phyloP scores from a whole-genome alignment of 2,888 invertebrate genomes.

The Platycheirus albimanus region DNA sequence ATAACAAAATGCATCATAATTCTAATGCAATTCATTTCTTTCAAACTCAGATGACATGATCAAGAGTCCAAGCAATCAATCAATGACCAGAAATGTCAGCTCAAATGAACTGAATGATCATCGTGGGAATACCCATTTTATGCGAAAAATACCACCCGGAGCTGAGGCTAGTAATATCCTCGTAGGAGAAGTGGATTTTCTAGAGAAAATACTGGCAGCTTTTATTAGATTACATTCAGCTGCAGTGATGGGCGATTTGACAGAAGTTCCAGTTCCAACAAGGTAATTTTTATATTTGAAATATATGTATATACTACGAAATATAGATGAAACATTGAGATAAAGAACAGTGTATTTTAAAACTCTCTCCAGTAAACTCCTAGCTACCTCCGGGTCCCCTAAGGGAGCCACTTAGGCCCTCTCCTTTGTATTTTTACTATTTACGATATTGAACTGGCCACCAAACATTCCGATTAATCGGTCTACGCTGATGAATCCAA shows the following conservation, averaged over 20 bases:
- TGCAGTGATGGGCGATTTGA: conserved; percentile 95
- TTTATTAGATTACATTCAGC: conserved; percentile 96
- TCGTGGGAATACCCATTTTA: conserved; percentile 94
- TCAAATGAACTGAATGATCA: conserved; percentile 86
- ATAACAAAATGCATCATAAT: background rate
- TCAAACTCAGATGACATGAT: conserved; percentile 85
- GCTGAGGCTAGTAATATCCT: conserved; percentile 99
- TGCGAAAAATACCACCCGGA: conserved; percentile 98
- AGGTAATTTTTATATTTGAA: conserved; percentile 78
- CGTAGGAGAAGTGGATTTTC: conserved; percentile 98
- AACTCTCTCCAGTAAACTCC: too few relatives aligned
- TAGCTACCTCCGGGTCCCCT: too few relatives aligned
- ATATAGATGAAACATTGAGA: too few relatives aligned
- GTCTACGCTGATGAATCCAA: too few relatives aligned
- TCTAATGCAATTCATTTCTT: conserved; percentile 76
- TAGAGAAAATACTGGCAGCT: conserved; percentile 95
- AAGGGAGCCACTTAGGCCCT: too few relatives aligned
- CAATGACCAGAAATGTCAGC: conserved; percentile 91
- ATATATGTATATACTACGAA: too few relatives aligned
- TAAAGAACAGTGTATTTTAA: too few relatives aligned
- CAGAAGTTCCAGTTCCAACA: conserved; percentile 98
- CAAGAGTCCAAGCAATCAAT: conserved; percentile 91
- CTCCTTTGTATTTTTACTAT: too few relatives aligned
- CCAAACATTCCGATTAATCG: too few relatives aligned
- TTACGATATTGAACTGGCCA: too few relatives aligned